Evolutionary conservation across 1,140 invertebrate genomes (phyloP), one percentile per base, ranked within the genome.

Genomic region (Solenopsis fugax): DNA sequence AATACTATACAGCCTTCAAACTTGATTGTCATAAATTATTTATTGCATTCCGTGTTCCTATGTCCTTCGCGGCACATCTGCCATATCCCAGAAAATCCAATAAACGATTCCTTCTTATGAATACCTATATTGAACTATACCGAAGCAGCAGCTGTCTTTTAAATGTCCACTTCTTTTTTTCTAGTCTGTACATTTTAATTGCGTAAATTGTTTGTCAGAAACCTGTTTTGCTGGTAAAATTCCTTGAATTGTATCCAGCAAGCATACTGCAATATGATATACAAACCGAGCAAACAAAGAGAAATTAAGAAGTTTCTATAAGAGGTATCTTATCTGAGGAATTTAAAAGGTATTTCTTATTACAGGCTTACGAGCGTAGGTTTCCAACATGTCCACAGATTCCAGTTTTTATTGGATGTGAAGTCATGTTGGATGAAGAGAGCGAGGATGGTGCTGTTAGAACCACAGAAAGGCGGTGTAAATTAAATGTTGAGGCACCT

Each of bases 321-420:
- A 41, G 7, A 41, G 7, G 4, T 41, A 41, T 7, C 41, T 41
- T 3, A 41, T 41, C 41, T 41, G 4, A 41, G 41, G 7, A 6
- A 41, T 41, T 41, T 41, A 41, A 41, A 0, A 41, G 7, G 4
- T 41, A 41, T 41, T 41, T 10, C 9, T 7, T 89, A 88, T 95
- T 95, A 12, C 94, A 99, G 98, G 98, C 98, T 45, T 99, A 99
- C 94, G 98, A 99, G 95, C 97, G 97, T 86, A 96, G 99, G 69
- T 99, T 99, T 95, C 99, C 99, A 34, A 98, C 97, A 54, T 99
- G 98, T 95, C 97, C 98, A 56, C 98, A 99, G 96, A 99, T 99
- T 93, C 99, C 99, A 58, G 98, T 99, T 73, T 98, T 99, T 92
- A 95, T 99, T 2, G 98, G 98, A 65, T 99, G 98, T 94, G 97